These are phyloP conservation scores for Antheraea assamensis DNA, from an alignment of 2,888 invertebrate species.

Conservation along the genomic window DNA sequence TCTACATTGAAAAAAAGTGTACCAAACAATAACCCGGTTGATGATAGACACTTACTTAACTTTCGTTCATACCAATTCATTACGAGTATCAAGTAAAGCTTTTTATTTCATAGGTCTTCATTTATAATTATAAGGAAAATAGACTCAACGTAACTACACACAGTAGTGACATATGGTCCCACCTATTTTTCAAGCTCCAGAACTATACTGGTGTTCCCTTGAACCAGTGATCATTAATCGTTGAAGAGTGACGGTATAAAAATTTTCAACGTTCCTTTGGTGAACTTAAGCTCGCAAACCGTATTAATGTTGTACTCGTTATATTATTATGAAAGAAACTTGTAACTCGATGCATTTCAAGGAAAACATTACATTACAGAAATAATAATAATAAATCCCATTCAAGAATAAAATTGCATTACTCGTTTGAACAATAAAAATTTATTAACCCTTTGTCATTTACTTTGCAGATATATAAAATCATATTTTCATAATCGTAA, in stretches of 20 bases:
- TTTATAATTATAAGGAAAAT: no score
- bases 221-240: no score
- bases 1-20: background rate
- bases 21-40: background rate
- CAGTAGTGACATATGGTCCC: no score
- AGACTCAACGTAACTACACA: no score
- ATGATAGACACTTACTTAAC: background rate
- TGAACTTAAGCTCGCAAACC: no score
- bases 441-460: background rate
- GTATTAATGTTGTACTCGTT: no score
- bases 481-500: slow-evolving; percentile 5
- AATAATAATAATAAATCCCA: background rate
- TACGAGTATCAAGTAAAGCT: background rate
- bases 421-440: background rate
- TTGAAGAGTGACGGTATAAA: no score
- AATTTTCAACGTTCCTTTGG: no score
- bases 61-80: background rate
- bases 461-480: background rate
- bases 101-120: background rate
- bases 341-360: background rate
- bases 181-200: no score
- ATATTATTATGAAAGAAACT: no score
- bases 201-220: no score
- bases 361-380: background rate
- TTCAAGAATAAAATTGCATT: background rate